phyloP scores from a whole-genome alignment of 2,888 invertebrate species.

The Tenthredo notha region DNA sequence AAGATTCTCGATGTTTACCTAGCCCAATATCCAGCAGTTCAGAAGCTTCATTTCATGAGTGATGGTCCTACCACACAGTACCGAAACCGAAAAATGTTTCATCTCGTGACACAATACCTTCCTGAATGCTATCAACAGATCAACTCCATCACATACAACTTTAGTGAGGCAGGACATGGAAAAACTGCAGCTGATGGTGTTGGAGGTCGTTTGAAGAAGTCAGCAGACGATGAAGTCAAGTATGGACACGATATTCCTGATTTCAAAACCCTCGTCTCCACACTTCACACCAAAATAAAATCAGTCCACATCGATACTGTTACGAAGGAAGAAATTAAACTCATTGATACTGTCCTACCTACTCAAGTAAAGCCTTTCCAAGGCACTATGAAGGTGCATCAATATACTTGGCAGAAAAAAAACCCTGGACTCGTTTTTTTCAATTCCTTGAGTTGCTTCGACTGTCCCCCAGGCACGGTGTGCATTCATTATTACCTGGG shows the following conservation, averaged over 20 bases:
- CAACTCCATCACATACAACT: conserved; percentile 62
- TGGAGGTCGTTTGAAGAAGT: conserved; percentile 67
- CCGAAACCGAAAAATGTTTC: conserved; percentile 73
- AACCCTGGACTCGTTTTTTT: too few relatives aligned
- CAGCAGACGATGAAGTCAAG: conserved; percentile 59
- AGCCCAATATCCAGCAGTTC: conserved; percentile 52
- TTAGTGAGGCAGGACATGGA: conserved; percentile 69
- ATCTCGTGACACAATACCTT: conserved; percentile 63
- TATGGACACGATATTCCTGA: conserved; percentile 41
- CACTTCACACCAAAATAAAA: too few relatives aligned
- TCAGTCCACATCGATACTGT: too few relatives aligned
- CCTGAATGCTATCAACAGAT: conserved; percentile 57
- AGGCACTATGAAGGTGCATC: too few relatives aligned
- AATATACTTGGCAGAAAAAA: too few relatives aligned
- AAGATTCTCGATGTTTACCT: conserved; percentile 63
- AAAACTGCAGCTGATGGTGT: conserved; percentile 70
- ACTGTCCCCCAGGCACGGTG: too few relatives aligned
- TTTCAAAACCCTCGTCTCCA: conserved; percentile 25
- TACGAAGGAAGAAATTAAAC: too few relatives aligned
- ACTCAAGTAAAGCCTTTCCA: too few relatives aligned
- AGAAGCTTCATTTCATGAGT: conserved; percentile 69
- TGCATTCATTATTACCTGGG: too few relatives aligned
- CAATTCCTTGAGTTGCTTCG: too few relatives aligned
- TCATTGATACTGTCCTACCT: too few relatives aligned
- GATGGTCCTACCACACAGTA: conserved; percentile 74